Evolutionary conservation across 2,113 vertebrate species (phyloP).

Genomic region (Oriolus oriolus): DNA sequence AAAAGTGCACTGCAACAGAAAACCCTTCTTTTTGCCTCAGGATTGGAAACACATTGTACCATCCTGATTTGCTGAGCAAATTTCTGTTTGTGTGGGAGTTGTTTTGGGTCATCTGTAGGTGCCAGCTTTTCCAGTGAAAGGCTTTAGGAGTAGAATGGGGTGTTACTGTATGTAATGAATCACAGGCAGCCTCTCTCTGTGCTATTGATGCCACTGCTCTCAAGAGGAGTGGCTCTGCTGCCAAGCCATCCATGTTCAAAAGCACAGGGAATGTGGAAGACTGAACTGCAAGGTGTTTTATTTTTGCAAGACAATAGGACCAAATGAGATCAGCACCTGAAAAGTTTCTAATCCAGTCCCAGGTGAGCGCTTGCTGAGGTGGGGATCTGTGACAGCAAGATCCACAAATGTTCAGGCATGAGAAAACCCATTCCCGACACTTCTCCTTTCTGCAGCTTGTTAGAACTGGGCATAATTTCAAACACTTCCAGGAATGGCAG

Average conservation of each 20-base stretch:
- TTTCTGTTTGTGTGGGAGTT: neutral
- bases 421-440: neutral
- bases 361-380: neutral
- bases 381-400: neutral
- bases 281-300: neutral
- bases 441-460: neutral
- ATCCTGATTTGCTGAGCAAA: neutral
- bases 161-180: neutral
- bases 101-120: neutral
- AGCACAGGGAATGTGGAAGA: neutral
- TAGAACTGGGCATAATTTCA: neutral
- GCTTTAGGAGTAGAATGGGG: neutral
- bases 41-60: neutral
- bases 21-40: neutral
- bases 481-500: neutral
- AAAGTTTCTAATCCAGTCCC: neutral
- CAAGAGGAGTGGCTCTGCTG: neutral
- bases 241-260: neutral
- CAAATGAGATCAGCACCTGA: neutral
- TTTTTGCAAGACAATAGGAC: neutral
- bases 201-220: neutral
- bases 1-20: no score
- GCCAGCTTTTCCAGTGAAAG: neutral
- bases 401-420: neutral
- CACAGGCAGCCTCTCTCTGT: neutral